These are phyloP conservation scores for Characodon lateralis DNA, from an alignment of 2,797 vertebrate genomes.

Conservation along the genomic window DNA sequence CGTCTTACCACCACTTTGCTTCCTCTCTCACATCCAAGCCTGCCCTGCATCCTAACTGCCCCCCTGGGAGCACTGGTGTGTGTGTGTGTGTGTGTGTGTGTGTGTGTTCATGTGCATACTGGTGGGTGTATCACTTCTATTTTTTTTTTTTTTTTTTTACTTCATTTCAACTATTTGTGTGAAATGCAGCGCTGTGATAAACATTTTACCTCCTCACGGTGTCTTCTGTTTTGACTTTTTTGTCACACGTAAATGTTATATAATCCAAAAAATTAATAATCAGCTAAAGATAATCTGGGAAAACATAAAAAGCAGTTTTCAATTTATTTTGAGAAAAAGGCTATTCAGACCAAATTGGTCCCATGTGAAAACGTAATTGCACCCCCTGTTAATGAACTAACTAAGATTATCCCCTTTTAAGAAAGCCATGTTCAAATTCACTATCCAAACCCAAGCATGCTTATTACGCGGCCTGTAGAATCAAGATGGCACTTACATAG, in stretches of 20 bases:
- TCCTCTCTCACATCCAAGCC: constrained; percentile 67
- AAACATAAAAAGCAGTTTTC: background rate
- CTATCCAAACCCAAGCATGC: background rate
- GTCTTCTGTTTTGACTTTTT: background rate
- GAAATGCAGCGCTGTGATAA: background rate
- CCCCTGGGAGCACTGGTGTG: constrained; percentile 62
- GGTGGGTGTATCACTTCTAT: background rate
- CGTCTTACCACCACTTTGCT: constrained; percentile 72
- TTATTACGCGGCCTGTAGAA: background rate
- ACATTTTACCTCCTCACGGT: background rate
- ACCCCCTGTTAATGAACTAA: background rate
- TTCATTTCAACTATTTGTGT: background rate
- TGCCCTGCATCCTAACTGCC: constrained; percentile 75
- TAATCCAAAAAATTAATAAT: background rate
- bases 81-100: constrained; percentile 19
- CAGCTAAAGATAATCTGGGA: background rate
- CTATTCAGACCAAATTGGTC: background rate
- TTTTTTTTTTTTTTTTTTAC: background rate
- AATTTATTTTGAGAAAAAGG: background rate
- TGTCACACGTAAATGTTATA: background rate
- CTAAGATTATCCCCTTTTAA: background rate
- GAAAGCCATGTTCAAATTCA: background rate
- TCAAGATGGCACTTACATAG: background rate
- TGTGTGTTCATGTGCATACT: background rate
- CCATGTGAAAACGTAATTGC: background rate